Evolutionary conservation across 2,888 invertebrate species (phyloP).

Genomic region (Platycnemis pennipes): DNA sequence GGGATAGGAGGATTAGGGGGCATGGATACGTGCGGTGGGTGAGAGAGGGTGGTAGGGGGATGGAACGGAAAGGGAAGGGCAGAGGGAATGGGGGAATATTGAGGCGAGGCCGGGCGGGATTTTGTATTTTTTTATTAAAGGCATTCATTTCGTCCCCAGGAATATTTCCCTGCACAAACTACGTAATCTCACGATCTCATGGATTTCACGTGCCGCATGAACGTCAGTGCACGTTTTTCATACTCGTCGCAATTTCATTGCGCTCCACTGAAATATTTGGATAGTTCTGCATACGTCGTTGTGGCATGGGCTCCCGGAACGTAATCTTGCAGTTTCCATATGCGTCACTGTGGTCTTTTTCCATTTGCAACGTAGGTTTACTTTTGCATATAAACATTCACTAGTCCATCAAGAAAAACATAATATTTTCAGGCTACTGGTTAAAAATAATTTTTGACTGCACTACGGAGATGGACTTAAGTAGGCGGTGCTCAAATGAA

Average conservation of each 20-base stretch:
- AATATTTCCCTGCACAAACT: conserved; percentile 5
- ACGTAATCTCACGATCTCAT: conserved; percentile 24
- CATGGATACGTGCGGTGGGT: background rate
- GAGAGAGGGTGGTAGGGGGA: background rate
- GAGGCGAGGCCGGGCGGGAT: background rate
- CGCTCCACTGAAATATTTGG: background rate
- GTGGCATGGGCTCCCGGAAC: background rate
- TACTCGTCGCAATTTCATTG: background rate
- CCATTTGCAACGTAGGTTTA: background rate
- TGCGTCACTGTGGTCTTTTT: background rate
- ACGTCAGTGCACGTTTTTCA: conserved; percentile 7
- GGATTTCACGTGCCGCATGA: background rate
- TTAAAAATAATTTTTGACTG: too few species aligned
- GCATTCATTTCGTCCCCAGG: background rate
- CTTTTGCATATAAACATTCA: background rate
- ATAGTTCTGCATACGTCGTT: background rate
- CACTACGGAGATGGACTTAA: too few species aligned
- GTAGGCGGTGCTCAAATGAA: too few species aligned
- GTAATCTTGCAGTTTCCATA: background rate
- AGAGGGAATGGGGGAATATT: background rate
- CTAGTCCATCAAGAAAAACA: background rate
- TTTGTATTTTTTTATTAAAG: conserved; percentile 16
- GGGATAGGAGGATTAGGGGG: background rate
- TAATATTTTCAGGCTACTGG: too few species aligned
- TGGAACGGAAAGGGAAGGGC: background rate